phyloP scores from a whole-genome alignment of 2,113 vertebrate genomes.

The Marmota monax region DNA sequence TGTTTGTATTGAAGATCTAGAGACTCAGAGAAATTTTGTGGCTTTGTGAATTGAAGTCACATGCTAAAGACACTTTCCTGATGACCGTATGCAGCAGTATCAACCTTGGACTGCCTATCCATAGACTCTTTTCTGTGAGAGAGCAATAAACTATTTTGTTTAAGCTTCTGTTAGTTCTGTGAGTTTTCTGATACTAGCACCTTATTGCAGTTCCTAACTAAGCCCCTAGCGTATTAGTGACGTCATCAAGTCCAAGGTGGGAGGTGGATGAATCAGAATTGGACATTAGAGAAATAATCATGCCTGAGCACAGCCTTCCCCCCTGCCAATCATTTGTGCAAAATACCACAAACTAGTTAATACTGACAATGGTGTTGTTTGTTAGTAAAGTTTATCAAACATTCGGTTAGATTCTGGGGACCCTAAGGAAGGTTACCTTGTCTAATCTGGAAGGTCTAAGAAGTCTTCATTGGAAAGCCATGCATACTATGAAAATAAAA shows the following conservation, averaged over 20 bases:
- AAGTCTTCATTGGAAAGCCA: not conserved
- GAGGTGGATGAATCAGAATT: not conserved
- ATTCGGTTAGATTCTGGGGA: not conserved
- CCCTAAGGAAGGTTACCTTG: not conserved
- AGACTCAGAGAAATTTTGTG: not conserved
- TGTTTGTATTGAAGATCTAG: not conserved
- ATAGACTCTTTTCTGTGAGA: not conserved
- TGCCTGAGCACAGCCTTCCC: not conserved
- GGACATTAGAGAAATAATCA: slow-evolving; percentile 2
- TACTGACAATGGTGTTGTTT: not conserved
- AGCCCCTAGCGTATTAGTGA: not conserved
- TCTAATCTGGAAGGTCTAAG: not conserved
- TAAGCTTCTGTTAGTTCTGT: not conserved
- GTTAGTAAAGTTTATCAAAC: not conserved
- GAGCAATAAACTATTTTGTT: not conserved
- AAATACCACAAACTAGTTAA: not conserved
- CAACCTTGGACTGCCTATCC: not conserved
- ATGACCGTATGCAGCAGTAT: not conserved
- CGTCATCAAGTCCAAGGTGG: not conserved
- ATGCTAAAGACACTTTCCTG: not conserved
- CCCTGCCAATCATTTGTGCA: not conserved
- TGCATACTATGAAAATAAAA: not conserved
- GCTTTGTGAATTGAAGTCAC: not conserved
- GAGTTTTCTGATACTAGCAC: not conserved
- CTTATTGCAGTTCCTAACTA: not conserved